A percentile compares a stretch with the other conserved stretches of the same genome.
Evolutionary conservation across 64 coral and sea anemone species (phyloP).

Genomic region (Montipora capricornis): DNA sequence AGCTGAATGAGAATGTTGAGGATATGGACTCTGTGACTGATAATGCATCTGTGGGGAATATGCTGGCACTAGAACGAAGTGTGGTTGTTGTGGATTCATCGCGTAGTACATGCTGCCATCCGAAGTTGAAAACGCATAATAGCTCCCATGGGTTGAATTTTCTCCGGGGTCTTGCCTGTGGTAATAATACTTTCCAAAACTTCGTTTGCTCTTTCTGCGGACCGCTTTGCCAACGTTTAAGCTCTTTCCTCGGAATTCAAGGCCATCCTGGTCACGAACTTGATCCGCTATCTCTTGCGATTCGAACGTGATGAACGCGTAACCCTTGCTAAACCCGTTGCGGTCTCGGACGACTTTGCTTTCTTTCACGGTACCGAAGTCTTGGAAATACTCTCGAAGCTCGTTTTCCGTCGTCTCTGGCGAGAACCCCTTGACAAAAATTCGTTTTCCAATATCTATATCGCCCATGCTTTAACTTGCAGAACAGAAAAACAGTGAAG

Average conservation of each 20-base stretch:
- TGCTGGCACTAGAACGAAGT: constrained; percentile 80
- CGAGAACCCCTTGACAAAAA: constrained; percentile 98
- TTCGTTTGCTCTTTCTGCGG: constrained; percentile 83
- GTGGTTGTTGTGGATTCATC: constrained; percentile 81
- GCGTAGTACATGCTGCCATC: constrained; percentile 74
- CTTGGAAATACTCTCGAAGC: constrained; percentile 93
- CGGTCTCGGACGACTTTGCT: constrained; percentile 96
- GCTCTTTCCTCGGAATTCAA: constrained; percentile 95
- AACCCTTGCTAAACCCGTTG: constrained; percentile 87
- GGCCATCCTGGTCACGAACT: constrained; percentile 71
- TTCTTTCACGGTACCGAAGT: constrained; percentile 87
- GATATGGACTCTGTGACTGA: constrained; percentile 80
- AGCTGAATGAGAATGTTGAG: constrained; percentile 81
- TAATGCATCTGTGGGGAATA: constrained; percentile 90
- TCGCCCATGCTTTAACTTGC: constrained; percentile 70
- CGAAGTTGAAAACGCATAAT: constrained; percentile 50
- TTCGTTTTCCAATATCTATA: constrained; percentile 91
- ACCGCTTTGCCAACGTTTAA: constrained; percentile 86
- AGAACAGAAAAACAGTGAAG: neutral
- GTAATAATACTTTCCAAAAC: constrained; percentile 78
- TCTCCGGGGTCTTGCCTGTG: constrained; percentile 69
- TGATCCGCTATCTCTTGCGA: constrained; percentile 90
- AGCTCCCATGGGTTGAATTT: constrained; percentile 47
- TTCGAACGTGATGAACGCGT: constrained; percentile 99
- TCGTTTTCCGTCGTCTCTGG: constrained; percentile 97